A percentile compares a stretch with the other conserved stretches of the same genome.
Conservation (phyloP, 2,113 vertebrate genomes). For the Beaufortia kweichowensis region DNA sequence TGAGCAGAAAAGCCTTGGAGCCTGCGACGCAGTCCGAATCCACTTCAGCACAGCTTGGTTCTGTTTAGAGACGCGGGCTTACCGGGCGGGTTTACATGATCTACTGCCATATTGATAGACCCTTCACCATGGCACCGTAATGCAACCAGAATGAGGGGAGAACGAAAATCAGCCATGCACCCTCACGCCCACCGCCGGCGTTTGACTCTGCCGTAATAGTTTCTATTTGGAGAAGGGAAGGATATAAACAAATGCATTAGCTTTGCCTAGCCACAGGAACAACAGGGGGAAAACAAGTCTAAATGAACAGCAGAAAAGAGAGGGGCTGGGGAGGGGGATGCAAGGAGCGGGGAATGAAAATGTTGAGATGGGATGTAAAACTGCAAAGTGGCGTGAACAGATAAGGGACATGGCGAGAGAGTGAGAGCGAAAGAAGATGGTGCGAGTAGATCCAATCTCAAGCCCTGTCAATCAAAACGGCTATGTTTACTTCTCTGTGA, state of each 20-base stretch:
- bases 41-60: neutral
- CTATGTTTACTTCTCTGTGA: constrained; percentile 48
- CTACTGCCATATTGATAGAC: constrained; percentile 32
- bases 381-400: constrained; percentile 47
- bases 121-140: constrained; percentile 32
- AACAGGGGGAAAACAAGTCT: constrained; percentile 25
- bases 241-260: constrained; percentile 52
- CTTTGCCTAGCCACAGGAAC: constrained; percentile 18
- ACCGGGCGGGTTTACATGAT: constrained; percentile 6
- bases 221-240: constrained; percentile 47
- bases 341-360: constrained; percentile 23
- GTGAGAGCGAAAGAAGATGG: constrained; percentile 14
- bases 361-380: constrained; percentile 47
- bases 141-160: constrained; percentile 37
- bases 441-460: constrained; percentile 55
- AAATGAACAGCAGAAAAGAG: constrained; percentile 42
- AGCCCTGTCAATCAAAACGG: constrained; percentile 48
- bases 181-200: constrained; percentile 27
- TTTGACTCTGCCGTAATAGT: constrained; percentile 35
- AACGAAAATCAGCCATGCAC: constrained; percentile 25
- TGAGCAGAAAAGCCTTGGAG: constrained; percentile 18
- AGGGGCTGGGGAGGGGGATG: constrained; percentile 24
- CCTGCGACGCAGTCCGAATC: constrained; percentile 9
- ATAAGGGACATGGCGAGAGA: constrained; percentile 41
- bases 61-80: neutral